Evolutionary conservation across 2,797 vertebrate species (phyloP).

Genomic region (Eulemur albifrons): DNA sequence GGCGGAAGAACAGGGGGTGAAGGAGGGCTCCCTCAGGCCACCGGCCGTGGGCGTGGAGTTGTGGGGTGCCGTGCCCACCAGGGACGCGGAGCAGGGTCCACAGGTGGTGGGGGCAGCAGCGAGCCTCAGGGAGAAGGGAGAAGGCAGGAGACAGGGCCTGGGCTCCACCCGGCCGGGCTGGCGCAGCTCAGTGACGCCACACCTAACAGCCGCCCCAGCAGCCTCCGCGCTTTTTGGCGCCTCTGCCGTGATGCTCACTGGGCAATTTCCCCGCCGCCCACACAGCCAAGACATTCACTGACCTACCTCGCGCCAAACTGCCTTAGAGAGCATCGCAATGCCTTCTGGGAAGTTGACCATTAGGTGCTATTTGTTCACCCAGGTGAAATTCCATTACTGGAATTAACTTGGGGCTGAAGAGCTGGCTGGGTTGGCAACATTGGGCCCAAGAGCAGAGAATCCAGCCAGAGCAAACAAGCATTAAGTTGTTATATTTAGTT

Average conservation of each 20-base stretch:
- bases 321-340: rapidly evolving
- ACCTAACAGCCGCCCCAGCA: not conserved
- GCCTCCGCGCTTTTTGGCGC: not conserved
- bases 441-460: not conserved
- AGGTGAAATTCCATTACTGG: not conserved
- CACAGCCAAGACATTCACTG: not conserved
- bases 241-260: not conserved
- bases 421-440: not conserved
- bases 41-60: slow-evolving; percentile 66
- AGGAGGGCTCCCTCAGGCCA: slow-evolving; percentile 39
- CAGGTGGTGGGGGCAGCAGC: rapidly evolving
- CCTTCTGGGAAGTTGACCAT: slow-evolving; percentile 20
- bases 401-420: not conserved
- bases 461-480: not conserved
- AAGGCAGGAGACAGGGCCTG: rapidly evolving
- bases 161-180: not conserved
- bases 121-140: not conserved
- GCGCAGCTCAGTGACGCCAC: not conserved
- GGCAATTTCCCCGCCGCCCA: not conserved
- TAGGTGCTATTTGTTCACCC: too few relatives aligned
- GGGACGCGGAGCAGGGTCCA: slow-evolving; percentile 6
- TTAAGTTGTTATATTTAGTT: not conserved
- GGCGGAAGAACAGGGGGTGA: not conserved
- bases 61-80: not conserved
- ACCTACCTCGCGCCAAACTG: not conserved